These are phyloP conservation scores for Syngnathus typhle DNA, from an alignment of 2,113 vertebrate species.

Conservation along the genomic window DNA sequence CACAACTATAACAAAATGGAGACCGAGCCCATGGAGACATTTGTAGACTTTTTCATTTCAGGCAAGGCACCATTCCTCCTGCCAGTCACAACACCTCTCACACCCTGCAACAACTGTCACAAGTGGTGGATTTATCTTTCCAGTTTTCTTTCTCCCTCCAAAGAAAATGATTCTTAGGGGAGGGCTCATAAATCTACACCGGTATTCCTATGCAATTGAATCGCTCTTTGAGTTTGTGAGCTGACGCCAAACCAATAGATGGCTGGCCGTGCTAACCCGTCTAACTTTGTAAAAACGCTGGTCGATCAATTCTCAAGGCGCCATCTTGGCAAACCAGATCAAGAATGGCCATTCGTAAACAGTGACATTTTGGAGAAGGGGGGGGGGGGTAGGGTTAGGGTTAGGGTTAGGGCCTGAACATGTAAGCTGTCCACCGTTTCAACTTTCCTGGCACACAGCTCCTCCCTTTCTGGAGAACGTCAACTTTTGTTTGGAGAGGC, in stretches of 20 bases:
- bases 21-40: no score
- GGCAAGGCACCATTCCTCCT: no score
- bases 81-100: not conserved
- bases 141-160: no score
- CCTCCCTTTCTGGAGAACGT: conserved; percentile 27
- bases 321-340: no score
- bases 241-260: not conserved
- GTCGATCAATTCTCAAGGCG: no score
- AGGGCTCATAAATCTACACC: not conserved
- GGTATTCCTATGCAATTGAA: not conserved
- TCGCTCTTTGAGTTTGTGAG: not conserved
- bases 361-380: no score
- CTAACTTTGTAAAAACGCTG: no score
- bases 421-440: conserved; percentile 52
- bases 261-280: no score
- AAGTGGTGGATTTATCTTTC: not conserved
- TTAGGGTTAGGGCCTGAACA: conserved; percentile 52
- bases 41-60: not conserved
- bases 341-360: no score
- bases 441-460: conserved; percentile 47
- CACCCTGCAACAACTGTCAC: not conserved
- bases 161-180: no score
- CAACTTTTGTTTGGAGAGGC: conserved; percentile 44
- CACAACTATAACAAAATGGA: conserved; percentile 25
- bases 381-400: no score